phyloP scores from a whole-genome alignment of 1,140 invertebrate genomes.

The Penaeus japonicus region DNA sequence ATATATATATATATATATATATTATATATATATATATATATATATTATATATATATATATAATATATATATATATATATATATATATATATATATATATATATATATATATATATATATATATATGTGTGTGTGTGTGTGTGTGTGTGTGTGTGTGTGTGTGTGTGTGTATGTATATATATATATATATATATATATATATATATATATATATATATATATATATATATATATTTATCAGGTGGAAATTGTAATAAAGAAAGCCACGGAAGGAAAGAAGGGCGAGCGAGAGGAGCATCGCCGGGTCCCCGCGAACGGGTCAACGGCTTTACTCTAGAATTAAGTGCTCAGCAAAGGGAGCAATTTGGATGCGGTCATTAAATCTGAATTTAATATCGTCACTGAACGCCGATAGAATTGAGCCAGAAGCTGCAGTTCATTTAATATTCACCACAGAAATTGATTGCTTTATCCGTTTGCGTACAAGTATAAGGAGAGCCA shows the following conservation, averaged over 20 bases:
- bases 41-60: too few species aligned
- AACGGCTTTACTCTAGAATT: not conserved
- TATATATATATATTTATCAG: not conserved
- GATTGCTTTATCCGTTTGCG: too few species aligned
- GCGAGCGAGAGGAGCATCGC: not conserved
- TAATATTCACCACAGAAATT: too few species aligned
- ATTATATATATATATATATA: too few species aligned
- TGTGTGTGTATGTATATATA: not conserved
- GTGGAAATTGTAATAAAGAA: not conserved
- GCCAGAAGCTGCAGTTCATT: not conserved
- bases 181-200: not conserved
- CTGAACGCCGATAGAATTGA: not conserved
- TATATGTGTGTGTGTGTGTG: not conserved
- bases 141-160: not conserved
- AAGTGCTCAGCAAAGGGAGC: not conserved
- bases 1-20: too few species aligned
- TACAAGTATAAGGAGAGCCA: too few species aligned
- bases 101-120: not conserved
- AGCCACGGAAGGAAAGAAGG: too few species aligned
- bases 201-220: not conserved
- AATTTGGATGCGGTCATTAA: too few species aligned
- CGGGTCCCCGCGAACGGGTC: not conserved
- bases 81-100: slow-evolving; percentile 11
- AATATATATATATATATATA: not conserved
- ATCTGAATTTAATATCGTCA: not conserved